These are phyloP conservation scores for Heliconius nattereri DNA, from an alignment of 1,140 invertebrate species.

Conservation along the genomic window DNA sequence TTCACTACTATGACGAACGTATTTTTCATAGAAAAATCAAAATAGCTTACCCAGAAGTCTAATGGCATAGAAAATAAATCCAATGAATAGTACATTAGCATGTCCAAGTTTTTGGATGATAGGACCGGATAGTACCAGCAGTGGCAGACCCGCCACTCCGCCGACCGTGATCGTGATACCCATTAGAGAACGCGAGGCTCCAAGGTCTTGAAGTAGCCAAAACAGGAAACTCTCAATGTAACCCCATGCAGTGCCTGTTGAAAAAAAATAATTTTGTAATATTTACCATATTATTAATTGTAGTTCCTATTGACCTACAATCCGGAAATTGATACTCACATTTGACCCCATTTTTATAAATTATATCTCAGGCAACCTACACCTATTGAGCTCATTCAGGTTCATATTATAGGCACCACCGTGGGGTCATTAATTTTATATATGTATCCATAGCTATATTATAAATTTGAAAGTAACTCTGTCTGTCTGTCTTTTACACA, in stretches of 20 bases:
- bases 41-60: slow-evolving; percentile 84
- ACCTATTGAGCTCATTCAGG: too few relatives aligned
- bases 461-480: too few relatives aligned
- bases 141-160: slow-evolving; percentile 88
- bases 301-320: too few relatives aligned
- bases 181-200: slow-evolving; percentile 89
- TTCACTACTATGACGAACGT: too few relatives aligned
- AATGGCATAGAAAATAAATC: slow-evolving; percentile 89
- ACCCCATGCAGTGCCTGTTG: slow-evolving; percentile 89
- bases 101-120: slow-evolving; percentile 90
- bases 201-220: slow-evolving; percentile 91
- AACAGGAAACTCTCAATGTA: slow-evolving; percentile 94
- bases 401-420: too few relatives aligned
- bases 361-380: too few relatives aligned
- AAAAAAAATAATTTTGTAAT: neutral
- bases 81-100: slow-evolving; percentile 91
- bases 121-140: slow-evolving; percentile 88
- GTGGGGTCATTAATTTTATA: too few relatives aligned
- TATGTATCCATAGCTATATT: too few relatives aligned
- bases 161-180: slow-evolving; percentile 92
- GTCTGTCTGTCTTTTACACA: too few relatives aligned
- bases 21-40: neutral
- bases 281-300: too few relatives aligned
- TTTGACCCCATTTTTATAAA: too few relatives aligned
- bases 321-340: too few relatives aligned